A percentile compares a stretch with the other conserved stretches of the same genome.
Conservation (phyloP, 2,888 invertebrate genomes). For the Parnassius orleans region DNA sequence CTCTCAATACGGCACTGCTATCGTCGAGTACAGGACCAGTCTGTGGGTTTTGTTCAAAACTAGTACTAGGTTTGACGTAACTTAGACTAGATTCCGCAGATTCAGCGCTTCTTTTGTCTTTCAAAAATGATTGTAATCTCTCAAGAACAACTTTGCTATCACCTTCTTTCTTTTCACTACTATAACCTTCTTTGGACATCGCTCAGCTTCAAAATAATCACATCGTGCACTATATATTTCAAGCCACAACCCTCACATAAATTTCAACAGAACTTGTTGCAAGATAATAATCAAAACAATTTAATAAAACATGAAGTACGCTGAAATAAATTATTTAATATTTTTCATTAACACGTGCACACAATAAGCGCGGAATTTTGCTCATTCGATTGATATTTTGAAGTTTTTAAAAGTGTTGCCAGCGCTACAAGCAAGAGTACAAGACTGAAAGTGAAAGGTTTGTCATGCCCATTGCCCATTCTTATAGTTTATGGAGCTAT, state of each 20-base stretch:
- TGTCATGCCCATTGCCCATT: no score
- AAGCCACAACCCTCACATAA: no score
- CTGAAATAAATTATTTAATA: not conserved
- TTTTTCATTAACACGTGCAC: conserved; percentile 46
- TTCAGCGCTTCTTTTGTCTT: conserved; percentile 70
- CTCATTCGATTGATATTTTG: no score
- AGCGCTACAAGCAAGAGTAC: no score
- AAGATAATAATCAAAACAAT: no score
- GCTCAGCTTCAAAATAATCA: conserved; percentile 43
- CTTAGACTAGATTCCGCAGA: conserved; percentile 47
- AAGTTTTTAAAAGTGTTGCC: no score
- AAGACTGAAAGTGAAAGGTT: no score
- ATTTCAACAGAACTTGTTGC: no score
- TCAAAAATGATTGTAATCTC: conserved; percentile 70
- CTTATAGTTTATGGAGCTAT: no score
- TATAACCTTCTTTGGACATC: conserved; percentile 79
- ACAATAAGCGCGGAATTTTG: conserved; percentile 39
- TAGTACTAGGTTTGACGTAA: conserved; percentile 66
- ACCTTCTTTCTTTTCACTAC: conserved; percentile 71
- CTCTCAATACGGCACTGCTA: conserved; percentile 65
- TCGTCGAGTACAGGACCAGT: conserved; percentile 53
- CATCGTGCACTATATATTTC: conserved; percentile 35
- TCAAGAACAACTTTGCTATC: conserved; percentile 76
- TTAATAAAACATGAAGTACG: no score
- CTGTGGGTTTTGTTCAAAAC: conserved; percentile 52